Evolutionary conservation across 2,888 invertebrate species (phyloP).

Genomic region (Amorpha juglandis): DNA sequence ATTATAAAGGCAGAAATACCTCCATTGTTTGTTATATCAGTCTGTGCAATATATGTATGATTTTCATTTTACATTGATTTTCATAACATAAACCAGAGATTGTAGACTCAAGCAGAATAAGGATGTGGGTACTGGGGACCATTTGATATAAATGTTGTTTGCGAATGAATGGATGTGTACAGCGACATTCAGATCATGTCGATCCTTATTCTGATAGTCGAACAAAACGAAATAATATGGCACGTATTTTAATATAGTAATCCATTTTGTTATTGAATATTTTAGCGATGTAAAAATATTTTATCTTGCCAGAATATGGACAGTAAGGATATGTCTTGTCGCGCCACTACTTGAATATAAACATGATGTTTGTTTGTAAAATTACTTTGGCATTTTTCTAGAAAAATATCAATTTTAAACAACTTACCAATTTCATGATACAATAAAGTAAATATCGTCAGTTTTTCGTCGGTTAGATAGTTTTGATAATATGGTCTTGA

Average conservation of each 20-base stretch:
- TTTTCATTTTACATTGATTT: background rate
- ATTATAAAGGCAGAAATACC: background rate
- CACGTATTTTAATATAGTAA: background rate
- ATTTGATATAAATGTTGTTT: slow-evolving; percentile 28
- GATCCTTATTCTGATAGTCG: slow-evolving; percentile 17
- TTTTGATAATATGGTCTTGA: no score
- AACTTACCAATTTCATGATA: no score
- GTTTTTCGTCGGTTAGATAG: no score
- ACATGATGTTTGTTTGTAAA: no score
- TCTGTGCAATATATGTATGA: slow-evolving; percentile 24
- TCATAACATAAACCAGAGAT: background rate
- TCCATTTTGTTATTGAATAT: background rate
- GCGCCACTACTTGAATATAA: background rate
- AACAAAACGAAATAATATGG: no score
- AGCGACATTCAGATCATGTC: slow-evolving; percentile 6
- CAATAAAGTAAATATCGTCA: no score
- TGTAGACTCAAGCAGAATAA: slow-evolving; percentile 27
- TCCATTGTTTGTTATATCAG: slow-evolving; percentile 2
- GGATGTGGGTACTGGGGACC: slow-evolving; percentile 27
- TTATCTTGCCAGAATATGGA: slow-evolving; percentile 13
- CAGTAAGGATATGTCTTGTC: background rate
- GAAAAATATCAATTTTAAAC: no score
- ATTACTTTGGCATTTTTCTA: no score
- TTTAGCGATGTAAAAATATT: background rate
- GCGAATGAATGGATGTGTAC: slow-evolving; percentile 12